Evolutionary conservation across 2,888 invertebrate genomes (phyloP).

Genomic region (Magallana nippona): DNA sequence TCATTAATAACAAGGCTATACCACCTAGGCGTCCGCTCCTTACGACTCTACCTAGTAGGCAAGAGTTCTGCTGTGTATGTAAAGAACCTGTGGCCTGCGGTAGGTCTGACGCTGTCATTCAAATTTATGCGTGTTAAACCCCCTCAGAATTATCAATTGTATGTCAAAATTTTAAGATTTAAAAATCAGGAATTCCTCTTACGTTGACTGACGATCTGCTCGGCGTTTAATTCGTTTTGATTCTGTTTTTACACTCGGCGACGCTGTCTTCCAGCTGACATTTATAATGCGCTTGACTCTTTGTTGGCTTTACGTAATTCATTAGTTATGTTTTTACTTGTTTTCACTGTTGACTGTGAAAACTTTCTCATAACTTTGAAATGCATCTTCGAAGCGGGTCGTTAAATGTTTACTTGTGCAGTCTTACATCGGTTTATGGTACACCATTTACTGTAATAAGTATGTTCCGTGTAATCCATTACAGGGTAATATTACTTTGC

Average conservation of each 20-base stretch:
- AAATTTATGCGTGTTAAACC: slow-evolving; percentile 29
- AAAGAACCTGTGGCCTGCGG: neutral
- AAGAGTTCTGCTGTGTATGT: neutral
- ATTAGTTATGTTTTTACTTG: neutral
- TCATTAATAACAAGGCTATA: slow-evolving; percentile 1
- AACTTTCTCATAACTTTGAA: neutral
- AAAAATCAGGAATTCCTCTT: slow-evolving; percentile 14
- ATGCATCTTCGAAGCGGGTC: neutral
- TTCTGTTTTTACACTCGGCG: neutral
- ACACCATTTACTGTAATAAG: too few relatives aligned
- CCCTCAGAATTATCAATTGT: slow-evolving; percentile 20
- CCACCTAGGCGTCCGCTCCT: neutral
- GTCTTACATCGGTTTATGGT: too few relatives aligned
- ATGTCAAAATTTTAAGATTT: slow-evolving; percentile 7
- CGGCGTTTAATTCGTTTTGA: neutral
- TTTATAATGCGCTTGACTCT: neutral
- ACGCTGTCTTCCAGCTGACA: neutral
- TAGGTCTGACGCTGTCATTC: slow-evolving; percentile 13
- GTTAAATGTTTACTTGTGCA: too few relatives aligned
- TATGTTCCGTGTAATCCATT: too few relatives aligned
- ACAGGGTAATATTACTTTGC: too few relatives aligned
- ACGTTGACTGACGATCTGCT: slow-evolving; percentile 6
- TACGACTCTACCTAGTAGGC: neutral
- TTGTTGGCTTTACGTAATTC: neutral
- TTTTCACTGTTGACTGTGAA: slow-evolving; percentile 19